These are phyloP conservation scores for Drosophila emarginata DNA, from an alignment of 2,888 invertebrate species.

Conservation along the genomic window DNA sequence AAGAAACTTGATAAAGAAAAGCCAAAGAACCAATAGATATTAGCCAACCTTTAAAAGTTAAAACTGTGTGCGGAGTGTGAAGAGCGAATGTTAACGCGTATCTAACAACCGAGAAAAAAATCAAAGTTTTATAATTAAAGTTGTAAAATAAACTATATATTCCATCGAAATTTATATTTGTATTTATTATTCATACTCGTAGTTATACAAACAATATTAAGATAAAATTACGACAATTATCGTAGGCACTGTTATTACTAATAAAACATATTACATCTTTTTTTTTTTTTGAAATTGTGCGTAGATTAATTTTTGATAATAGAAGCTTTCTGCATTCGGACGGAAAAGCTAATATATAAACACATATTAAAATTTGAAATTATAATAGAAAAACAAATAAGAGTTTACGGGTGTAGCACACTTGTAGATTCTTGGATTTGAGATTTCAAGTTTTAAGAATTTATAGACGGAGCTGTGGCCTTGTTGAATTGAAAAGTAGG, in stretches of 20 bases:
- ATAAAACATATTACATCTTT: constrained; percentile 10
- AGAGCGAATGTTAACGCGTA: background rate
- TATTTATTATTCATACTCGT: no score
- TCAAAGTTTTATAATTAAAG: background rate
- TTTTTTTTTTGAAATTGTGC: constrained; percentile 28
- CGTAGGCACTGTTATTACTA: constrained; percentile 23
- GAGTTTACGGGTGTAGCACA: constrained; percentile 12
- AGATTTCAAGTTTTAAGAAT: constrained; percentile 57
- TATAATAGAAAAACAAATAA: constrained; percentile 37
- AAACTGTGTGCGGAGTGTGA: background rate
- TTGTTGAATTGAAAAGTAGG: constrained; percentile 85
- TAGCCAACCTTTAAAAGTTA: background rate
- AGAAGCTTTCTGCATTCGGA: background rate
- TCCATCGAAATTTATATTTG: background rate
- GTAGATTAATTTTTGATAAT: constrained; percentile 7
- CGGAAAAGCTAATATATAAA: constrained; percentile 21
- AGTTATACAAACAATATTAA: background rate
- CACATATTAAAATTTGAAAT: no score
- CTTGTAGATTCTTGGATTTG: constrained; percentile 1
- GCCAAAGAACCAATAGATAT: background rate
- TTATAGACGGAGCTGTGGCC: constrained; percentile 83
- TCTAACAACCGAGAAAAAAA: background rate
- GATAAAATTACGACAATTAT: no score
- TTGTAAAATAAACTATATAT: background rate
- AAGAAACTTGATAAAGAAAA: constrained; percentile 16